phyloP scores from a whole-genome alignment of 2,113 vertebrate genomes.

The Rhagologus leucostigma region DNA sequence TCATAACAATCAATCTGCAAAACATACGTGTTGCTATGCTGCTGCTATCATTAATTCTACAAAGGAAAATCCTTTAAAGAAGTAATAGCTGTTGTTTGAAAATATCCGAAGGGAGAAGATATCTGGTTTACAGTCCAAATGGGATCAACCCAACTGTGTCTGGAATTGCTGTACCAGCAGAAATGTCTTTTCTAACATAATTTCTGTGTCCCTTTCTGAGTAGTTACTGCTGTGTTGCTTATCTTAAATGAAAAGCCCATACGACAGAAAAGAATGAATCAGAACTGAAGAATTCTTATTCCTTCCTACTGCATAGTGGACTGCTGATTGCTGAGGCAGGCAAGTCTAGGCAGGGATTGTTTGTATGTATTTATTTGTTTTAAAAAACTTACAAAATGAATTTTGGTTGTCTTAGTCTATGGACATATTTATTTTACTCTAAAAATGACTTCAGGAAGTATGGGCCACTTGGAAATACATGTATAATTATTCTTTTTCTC shows the following conservation, averaged over 20 bases:
- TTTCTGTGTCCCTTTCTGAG: not conserved
- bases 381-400: not conserved
- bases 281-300: not conserved
- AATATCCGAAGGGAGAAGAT: not conserved
- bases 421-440: not conserved
- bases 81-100: not conserved
- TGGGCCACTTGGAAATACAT: not conserved
- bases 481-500: not conserved
- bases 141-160: accelerated
- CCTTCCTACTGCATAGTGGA: not conserved
- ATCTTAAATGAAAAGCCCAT: not conserved
- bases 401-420: not conserved
- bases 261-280: not conserved
- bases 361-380: not conserved
- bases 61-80: not conserved
- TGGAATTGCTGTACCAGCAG: not conserved
- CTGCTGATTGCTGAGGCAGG: not conserved
- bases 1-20: not conserved
- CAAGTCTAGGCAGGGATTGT: not conserved
- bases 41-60: not conserved
- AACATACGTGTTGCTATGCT: not conserved
- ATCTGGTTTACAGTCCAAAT: not conserved
- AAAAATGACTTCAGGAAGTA: not conserved
- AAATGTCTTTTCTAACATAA: not conserved
- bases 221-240: not conserved